phyloP scores from a whole-genome alignment of 2,888 invertebrate genomes.

The Lypha dubia region DNA sequence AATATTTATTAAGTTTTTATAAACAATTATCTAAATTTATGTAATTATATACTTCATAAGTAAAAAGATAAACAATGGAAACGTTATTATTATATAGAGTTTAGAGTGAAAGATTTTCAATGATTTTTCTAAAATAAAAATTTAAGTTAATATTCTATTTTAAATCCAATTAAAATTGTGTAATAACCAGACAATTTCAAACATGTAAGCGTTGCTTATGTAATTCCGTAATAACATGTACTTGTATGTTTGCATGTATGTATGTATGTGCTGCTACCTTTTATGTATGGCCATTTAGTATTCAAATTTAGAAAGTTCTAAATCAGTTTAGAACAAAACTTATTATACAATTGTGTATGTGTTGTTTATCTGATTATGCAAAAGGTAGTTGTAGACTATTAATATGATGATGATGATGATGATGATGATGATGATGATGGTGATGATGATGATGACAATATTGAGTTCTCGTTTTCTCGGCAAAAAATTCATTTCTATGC shows the following conservation, averaged over 20 bases:
- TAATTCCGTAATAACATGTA: slow-evolving; percentile 7
- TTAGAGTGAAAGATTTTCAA: too few relatives aligned
- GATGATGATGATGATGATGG: too few relatives aligned
- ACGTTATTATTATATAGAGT: too few relatives aligned
- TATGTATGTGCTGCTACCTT: too few relatives aligned
- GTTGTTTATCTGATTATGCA: slow-evolving; percentile 1
- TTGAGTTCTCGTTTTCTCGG: slow-evolving; percentile 6
- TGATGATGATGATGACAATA: slow-evolving; percentile 21
- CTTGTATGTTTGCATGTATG: background rate
- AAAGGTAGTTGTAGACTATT: background rate
- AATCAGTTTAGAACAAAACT: slow-evolving; percentile 5
- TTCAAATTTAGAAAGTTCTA: slow-evolving; percentile 22
- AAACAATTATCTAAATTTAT: background rate
- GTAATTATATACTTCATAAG: background rate
- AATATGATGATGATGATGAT: too few relatives aligned
- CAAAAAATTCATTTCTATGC: background rate
- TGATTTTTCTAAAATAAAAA: too few relatives aligned
- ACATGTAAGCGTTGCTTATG: slow-evolving; percentile 12
- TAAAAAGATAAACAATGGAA: too few relatives aligned
- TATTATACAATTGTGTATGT: background rate
- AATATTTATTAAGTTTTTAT: background rate
- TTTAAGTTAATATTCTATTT: slow-evolving; percentile 36
- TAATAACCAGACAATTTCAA: slow-evolving; percentile 45
- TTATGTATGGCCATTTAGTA: background rate
- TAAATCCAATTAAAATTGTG: slow-evolving; percentile 67